These are phyloP conservation scores for Salvelinus namaycush DNA, from an alignment of 2,113 vertebrate genomes.

Conservation along the genomic window DNA sequence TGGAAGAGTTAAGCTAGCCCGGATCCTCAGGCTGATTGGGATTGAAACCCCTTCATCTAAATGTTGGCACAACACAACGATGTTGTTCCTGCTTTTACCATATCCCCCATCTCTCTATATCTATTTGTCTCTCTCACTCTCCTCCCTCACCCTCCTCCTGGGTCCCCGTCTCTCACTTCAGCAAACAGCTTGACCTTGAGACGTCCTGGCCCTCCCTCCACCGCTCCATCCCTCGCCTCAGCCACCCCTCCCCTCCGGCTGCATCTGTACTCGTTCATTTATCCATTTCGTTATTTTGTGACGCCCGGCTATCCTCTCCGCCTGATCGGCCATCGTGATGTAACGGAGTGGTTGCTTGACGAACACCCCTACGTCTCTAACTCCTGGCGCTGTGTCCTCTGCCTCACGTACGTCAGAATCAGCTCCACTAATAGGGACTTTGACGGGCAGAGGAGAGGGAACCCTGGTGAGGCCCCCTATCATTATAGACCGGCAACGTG, in stretches of 20 bases:
- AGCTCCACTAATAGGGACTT: not conserved
- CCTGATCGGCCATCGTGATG: not conserved
- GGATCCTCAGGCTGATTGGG: too few species aligned
- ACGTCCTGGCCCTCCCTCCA: too few species aligned
- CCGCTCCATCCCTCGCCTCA: too few species aligned
- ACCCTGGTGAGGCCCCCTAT: not conserved
- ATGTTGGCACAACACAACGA: not conserved
- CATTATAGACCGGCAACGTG: not conserved
- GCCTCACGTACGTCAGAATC: not conserved
- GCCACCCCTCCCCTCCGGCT: too few species aligned
- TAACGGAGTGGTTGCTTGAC: not conserved
- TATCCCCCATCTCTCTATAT: not conserved
- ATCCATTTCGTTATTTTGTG: too few species aligned
- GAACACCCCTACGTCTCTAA: not conserved
- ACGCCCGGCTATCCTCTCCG: too few species aligned
- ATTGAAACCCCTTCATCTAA: too few species aligned
- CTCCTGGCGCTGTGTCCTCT: not conserved
- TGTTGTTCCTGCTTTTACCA: not conserved
- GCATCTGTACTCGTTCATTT: too few species aligned
- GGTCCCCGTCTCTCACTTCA: too few species aligned
- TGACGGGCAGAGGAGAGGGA: not conserved
- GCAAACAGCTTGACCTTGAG: too few species aligned
- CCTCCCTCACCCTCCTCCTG: not conserved
- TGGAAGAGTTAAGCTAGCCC: not conserved
- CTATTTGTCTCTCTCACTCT: not conserved